phyloP scores from a whole-genome alignment of 2,888 invertebrate species.

The Tanaodytes sp. region DNA sequence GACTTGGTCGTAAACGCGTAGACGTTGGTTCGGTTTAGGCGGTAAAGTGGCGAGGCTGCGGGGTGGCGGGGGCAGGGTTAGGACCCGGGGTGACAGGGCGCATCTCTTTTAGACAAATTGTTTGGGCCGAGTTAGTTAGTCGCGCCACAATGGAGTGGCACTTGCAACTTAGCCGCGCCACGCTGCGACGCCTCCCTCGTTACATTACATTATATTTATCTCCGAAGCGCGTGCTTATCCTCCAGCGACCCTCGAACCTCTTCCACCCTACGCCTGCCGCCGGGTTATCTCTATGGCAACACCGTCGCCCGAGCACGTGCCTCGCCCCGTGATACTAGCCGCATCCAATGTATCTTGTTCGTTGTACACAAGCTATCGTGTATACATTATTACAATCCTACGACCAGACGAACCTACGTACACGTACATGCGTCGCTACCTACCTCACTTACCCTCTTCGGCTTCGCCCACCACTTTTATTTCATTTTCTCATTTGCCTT shows the following conservation, averaged over 20 bases:
- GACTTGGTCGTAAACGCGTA: conserved; percentile 29
- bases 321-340: conserved; percentile 41
- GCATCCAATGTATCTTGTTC: neutral
- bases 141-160: conserved; percentile 70
- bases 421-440: neutral
- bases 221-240: conserved; percentile 67
- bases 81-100: conserved; percentile 61
- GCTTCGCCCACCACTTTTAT: neutral
- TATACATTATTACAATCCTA: conserved; percentile 14
- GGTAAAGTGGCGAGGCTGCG: no score
- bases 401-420: no score
- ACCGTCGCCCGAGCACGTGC: conserved; percentile 55
- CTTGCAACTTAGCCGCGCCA: conserved; percentile 62
- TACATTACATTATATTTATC: conserved; percentile 73
- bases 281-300: conserved; percentile 65
- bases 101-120: conserved; percentile 71
- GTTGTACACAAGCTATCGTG: conserved; percentile 6
- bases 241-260: conserved; percentile 55
- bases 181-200: conserved; percentile 69
- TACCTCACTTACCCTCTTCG: neutral
- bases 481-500: no score
- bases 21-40: conserved; percentile 27
- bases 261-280: conserved; percentile 57
- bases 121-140: conserved; percentile 72
- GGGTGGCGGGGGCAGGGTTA: conserved; percentile 51